A percentile compares a stretch with the other conserved stretches of the same genome.
Conservation (phyloP, 2,113 vertebrate genomes). For the Gopherus evgoodei region DNA sequence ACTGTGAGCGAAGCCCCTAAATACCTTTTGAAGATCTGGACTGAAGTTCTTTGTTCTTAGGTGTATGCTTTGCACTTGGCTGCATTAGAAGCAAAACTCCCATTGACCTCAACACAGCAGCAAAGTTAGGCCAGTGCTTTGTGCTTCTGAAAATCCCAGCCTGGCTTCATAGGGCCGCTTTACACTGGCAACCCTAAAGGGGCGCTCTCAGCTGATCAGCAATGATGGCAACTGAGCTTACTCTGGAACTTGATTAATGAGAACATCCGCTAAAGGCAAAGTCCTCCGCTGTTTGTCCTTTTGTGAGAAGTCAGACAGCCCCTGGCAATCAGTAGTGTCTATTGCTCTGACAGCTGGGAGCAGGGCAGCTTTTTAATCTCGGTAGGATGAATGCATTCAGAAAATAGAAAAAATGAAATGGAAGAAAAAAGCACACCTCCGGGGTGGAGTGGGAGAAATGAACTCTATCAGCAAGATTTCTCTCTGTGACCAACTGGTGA, state of each 20-base stretch:
- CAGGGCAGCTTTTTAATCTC: constrained; percentile 51
- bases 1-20: background rate
- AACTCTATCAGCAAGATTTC: constrained; percentile 58
- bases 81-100: background rate
- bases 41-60: background rate
- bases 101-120: background rate
- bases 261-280: constrained; percentile 44
- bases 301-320: constrained; percentile 63
- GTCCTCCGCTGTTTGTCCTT: constrained; percentile 23
- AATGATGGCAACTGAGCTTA: background rate
- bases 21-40: background rate
- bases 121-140: background rate
- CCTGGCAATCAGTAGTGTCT: constrained; percentile 66
- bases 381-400: constrained; percentile 47
- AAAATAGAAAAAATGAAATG: constrained; percentile 11
- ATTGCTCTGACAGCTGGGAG: constrained; percentile 63
- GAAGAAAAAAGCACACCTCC: constrained; percentile 56
- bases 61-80: background rate
- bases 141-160: fast-evolving
- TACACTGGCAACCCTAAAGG: background rate
- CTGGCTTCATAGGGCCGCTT: background rate
- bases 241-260: constrained; percentile 61
- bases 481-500: constrained; percentile 65
- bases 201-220: background rate
- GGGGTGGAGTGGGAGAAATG: constrained; percentile 70